Conservation (phyloP, 1,140 invertebrate species). For the Caligus rogercresseyi region DNA sequence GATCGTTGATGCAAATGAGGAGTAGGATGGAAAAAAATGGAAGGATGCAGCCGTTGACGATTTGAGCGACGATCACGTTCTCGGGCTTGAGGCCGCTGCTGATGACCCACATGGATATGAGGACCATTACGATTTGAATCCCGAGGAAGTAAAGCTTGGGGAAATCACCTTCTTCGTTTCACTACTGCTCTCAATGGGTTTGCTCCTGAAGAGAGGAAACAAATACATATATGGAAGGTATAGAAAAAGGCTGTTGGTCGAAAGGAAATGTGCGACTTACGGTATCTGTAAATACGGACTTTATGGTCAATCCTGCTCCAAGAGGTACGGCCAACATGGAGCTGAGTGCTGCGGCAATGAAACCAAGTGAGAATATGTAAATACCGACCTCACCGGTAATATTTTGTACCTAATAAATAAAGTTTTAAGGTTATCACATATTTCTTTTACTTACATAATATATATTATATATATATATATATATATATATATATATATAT, state of each 20-base stretch:
- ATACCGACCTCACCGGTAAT: conserved; percentile 2
- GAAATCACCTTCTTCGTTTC: not conserved
- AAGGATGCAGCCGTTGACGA: not conserved
- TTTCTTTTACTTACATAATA: too few relatives aligned
- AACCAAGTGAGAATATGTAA: not conserved
- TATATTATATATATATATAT: conserved; percentile 15
- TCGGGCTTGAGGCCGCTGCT: not conserved
- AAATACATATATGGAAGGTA: not conserved
- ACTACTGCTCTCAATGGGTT: not conserved
- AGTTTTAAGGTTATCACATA: too few relatives aligned
- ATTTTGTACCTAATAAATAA: not conserved
- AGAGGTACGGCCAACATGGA: conserved; percentile 7
- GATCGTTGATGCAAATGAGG: conserved; percentile 4
- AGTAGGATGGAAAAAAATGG: conserved; percentile 11
- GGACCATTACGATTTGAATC: conserved; percentile 7
- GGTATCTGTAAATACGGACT: not conserved
- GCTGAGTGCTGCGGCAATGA: conserved; percentile 5
- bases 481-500: conserved; percentile 14
- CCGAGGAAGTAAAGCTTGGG: conserved; percentile 5
- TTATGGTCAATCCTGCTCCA: not conserved
- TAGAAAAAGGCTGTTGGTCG: not conserved
- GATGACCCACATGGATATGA: conserved; percentile 6
- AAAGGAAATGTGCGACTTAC: not conserved
- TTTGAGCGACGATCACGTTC: not conserved
- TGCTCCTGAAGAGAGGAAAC: not conserved